Conservation (phyloP, 2,113 vertebrate species). For the Empidonax traillii region DNA sequence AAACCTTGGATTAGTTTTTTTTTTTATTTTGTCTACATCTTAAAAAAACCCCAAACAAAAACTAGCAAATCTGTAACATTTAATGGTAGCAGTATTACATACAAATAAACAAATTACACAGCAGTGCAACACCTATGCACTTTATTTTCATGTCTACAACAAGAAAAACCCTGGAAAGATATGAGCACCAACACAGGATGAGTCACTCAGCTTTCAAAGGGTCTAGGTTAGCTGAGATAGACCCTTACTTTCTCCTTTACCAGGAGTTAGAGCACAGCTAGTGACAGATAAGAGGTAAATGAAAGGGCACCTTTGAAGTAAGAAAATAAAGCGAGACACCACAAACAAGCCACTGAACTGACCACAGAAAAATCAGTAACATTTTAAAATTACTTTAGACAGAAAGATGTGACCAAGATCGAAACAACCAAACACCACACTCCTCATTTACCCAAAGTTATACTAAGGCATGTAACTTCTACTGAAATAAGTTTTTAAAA, state of each 20-base stretch:
- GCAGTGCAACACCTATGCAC: neutral
- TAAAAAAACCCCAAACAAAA: neutral
- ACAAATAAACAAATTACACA: neutral
- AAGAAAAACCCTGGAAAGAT: neutral
- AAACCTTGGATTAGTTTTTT: neutral
- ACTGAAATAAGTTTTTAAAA: neutral
- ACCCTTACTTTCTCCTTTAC: neutral
- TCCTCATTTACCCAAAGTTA: neutral
- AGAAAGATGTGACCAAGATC: neutral
- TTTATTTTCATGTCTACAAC: neutral
- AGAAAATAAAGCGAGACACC: neutral
- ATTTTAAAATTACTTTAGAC: neutral
- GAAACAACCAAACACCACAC: neutral
- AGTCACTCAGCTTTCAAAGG: neutral
- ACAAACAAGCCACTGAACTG: neutral
- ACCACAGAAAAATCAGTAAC: neutral
- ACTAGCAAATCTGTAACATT: neutral
- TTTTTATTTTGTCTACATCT: neutral
- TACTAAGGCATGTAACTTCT: neutral
- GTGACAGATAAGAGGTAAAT: neutral
- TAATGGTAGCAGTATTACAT: neutral
- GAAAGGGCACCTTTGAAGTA: neutral
- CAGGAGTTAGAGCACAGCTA: neutral
- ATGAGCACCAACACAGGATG: accelerated
- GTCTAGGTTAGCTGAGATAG: neutral